Evolutionary conservation across 2,113 vertebrate genomes (phyloP), one percentile per base, ranked within the genome.

Genomic region (Saccopteryx bilineata): DNA sequence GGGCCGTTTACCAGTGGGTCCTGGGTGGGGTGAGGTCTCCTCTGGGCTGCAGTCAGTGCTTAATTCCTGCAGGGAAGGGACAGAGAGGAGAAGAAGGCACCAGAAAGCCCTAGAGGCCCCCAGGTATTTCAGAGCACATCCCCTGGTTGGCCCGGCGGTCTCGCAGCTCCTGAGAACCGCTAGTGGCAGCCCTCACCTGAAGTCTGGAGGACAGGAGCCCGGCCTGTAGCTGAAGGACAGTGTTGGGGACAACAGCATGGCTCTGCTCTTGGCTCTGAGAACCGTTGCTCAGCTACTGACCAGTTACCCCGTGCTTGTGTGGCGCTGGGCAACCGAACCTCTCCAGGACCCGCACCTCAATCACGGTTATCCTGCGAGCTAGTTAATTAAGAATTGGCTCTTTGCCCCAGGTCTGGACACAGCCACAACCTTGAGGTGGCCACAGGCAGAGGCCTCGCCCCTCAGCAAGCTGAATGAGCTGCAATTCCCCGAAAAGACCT

Each of bases 111-210:
- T 26, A 63, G 15, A n/a, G 21, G 54, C 63, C 18, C 19, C 80
- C 8, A 58, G 31, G 24, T 84, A 46, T 19, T 31, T 26, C 61
- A 61, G 4, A 52, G 39, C 19, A 13, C 5, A 28, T 26, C 23
- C 28, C n/a, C 60, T 48, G 61, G 33, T 21, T 56, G 68, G 11
- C 46, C 2, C 48, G 21, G 56, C 24, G 13, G 17, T 33, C 14
- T 0, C 2, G 0, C 7, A 10, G 66, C 46, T 61, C 18, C 65
- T 7, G 13, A 80, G 76, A 21, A 54, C 15, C 0, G 0, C 82
- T 18, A 4, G 1, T 10, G 11, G 39, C 39, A 69, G 71, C 71
- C 23, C 80, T 69, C 31, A 31, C 2, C 46, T 18, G 10, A 66
- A 33, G 74, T 7, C 5, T 0, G 31, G 39, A 52, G 46, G 52